Evolutionary conservation across 2,797 vertebrate species (phyloP), one percentile per base, ranked within the genome.

Genomic region (Haliaeetus albicilla): DNA sequence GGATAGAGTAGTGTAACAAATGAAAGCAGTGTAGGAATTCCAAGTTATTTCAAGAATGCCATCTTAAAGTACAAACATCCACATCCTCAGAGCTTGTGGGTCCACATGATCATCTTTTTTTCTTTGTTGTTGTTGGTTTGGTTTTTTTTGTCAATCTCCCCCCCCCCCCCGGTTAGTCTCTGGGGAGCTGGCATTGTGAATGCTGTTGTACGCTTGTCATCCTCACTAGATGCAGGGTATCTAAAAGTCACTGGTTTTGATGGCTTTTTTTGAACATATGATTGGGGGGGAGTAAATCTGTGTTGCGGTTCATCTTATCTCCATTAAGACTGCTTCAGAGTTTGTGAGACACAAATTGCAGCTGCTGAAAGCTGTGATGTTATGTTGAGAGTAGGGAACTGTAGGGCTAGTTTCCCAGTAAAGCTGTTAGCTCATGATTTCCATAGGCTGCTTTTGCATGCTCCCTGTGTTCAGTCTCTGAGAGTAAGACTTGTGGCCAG

Each of bases 371-470:
- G 77, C 77, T 44, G 41, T 49, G 27, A 35, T 67, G 68, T n/a
- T 81, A 30, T 2, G 10, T 35, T 46, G 46, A 28, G 63, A 56
- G 67, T 3, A 33, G 79, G 43, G 70, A 93, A 39, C 56, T 63
- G 37, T 3, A 89, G 71, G 78, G 63, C 82, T 48, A 4, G 35
- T 85, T 93, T 96, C 89, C 82, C 87, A 67, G 53, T n/a, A 61
- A 56, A 85, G 68, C 80, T 84, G 41, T 93, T 90, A 78, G 86
- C 68, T 97, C 57, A 15, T 71, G 44, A 35, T 86, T 95, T 95
- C 85, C 22, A 18, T 43, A 30, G 85, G 76, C 51, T 89, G 35
- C 51, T 82, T 91, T 84, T 85, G 81, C 61, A 14, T 31, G 61
- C 37, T 89, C 64, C 39, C 20, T 63, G 37, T 59, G 54, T 78